Conservation (phyloP, 2,113 vertebrate genomes). For the Cyanoliseus patagonus region DNA sequence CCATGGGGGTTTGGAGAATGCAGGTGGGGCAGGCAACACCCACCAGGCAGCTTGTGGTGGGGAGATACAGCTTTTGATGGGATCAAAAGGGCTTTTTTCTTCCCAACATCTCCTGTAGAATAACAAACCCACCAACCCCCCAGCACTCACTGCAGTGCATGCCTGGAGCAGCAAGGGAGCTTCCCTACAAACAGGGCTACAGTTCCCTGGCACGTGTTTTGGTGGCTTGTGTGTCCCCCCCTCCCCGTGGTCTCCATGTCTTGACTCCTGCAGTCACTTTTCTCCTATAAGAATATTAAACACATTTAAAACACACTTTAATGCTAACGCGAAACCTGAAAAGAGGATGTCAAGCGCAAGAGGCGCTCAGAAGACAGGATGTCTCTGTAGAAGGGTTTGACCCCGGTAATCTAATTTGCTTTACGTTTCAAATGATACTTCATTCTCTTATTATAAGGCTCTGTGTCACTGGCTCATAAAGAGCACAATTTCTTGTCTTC, state of each 20-base stretch:
- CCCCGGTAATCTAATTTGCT: slow-evolving; percentile 77
- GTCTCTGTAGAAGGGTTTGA: slow-evolving; percentile 71
- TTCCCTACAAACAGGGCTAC: neutral
- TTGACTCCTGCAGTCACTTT: slow-evolving; percentile 36
- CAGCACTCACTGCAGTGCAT: neutral
- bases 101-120: neutral
- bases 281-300: slow-evolving; percentile 45
- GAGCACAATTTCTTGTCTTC: slow-evolving; percentile 75
- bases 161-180: neutral
- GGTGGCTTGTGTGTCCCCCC: neutral
- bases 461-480: slow-evolving; percentile 70
- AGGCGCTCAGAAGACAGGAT: slow-evolving; percentile 38
- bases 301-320: slow-evolving; percentile 64
- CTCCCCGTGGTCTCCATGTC: neutral
- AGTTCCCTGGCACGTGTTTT: neutral
- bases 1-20: neutral
- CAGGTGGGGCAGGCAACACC: neutral
- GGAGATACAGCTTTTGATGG: neutral
- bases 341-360: slow-evolving; percentile 47
- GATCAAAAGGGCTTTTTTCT: neutral
- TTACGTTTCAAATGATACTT: slow-evolving; percentile 79
- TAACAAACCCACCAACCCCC: neutral
- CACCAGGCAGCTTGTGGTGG: neutral
- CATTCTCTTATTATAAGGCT: slow-evolving; percentile 74
- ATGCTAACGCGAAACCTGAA: slow-evolving; percentile 63